Evolutionary conservation across 2,113 vertebrate genomes (phyloP).

Genomic region (Canis aureus): DNA sequence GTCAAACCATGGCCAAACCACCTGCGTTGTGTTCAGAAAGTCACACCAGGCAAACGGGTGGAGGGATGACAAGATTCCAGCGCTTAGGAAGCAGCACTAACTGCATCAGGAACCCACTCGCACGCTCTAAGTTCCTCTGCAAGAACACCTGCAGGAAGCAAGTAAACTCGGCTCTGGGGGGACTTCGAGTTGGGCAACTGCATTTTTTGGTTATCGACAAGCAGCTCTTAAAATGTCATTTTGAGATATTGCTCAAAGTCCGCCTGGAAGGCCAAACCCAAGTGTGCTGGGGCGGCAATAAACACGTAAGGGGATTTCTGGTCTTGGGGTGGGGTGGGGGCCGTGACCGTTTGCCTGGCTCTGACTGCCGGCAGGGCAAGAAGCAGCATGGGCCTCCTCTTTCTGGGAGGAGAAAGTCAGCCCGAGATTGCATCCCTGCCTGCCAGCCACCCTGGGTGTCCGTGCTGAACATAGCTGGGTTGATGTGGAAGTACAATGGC

Average conservation of each 20-base stretch:
- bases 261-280: background rate
- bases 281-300: fast-evolving
- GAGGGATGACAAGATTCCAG: background rate
- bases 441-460: background rate
- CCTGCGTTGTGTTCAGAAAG: background rate
- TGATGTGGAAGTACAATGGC: background rate
- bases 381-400: background rate
- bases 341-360: background rate
- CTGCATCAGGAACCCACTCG: fast-evolving
- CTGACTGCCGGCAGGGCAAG: background rate
- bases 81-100: background rate
- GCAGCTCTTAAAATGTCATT: background rate
- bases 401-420: background rate
- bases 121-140: background rate
- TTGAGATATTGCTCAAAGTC: background rate
- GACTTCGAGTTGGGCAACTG: background rate
- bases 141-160: fast-evolving
- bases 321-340: fast-evolving
- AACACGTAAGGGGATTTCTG: background rate
- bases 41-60: background rate
- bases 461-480: background rate
- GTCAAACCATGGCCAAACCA: background rate
- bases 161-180: background rate
- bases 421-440: background rate
- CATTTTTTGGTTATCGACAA: fast-evolving